Base-by-base conservation (phyloP, 2,113 vertebrate genomes). In the Loxodonta africana region DNA sequence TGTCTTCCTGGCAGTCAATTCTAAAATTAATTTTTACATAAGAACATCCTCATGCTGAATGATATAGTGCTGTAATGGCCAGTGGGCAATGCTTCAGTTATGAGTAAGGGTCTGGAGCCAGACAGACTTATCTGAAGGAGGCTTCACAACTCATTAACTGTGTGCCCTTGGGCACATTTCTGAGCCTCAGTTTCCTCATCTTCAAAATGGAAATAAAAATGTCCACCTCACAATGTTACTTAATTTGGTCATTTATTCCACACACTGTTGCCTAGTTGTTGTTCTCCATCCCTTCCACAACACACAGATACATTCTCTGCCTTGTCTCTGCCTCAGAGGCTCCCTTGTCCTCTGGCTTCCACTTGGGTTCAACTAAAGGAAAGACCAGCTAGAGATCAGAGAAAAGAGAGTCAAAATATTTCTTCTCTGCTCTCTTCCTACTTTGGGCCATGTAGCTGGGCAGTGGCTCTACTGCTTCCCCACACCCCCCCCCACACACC, bases 211-310 rank as follows among this genome's bases (percentile, higher is more conserved):
- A 30, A 83, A 62, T 69, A 33, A 46, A 84, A 30, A 33, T 69
- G 37, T 76, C 33, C 67, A 86, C 15, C 23, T 89, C 85, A 89
- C 53, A 74, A 18, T 9, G 48, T 84, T 69, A 53, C 30, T 80
- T 83, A 78, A 78, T 65, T 30, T 67, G 60, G 44, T 95, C 63
- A 63, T 95, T 91, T 78, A 87, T 86, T 73, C 44, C 91, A 63
- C 17, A 85, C 18, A 60, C 21, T 28, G 26, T 65, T 8, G 10
- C 8, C 63, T 65, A 28, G 8, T 28, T 65, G 23, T 28, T 65
- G 63, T 8, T 65, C 63, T 65, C 63, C 63, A 63, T 26, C 8
- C 23, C 63, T 28, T 28, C 63, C 63, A 57, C 53, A 57, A 57
- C 53, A 57, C 53, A 57, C 53, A 57, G 53, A 17, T 57, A 12